These are phyloP conservation scores for Bursaphelenchus okinawaensis DNA, from an alignment of 2,888 invertebrate species.

Conservation along the genomic window DNA sequence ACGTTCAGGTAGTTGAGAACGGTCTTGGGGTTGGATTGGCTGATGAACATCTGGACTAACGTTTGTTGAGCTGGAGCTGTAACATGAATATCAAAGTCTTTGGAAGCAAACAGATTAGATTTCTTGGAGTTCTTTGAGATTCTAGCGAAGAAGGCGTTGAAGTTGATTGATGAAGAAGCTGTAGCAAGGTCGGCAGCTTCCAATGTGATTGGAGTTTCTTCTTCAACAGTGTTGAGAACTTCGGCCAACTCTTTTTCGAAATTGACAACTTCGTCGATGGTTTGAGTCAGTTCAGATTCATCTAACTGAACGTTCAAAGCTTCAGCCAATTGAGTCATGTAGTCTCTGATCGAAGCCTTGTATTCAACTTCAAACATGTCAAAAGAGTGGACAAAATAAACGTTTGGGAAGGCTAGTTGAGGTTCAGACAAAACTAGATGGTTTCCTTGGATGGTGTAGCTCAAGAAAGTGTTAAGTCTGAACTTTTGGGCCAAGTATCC, in stretches of 20 bases:
- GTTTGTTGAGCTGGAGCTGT: neutral
- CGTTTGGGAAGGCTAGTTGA: neutral
- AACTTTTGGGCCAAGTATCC: neutral
- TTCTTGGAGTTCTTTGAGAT: neutral
- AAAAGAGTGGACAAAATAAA: neutral
- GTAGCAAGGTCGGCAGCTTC: neutral
- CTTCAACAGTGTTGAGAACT: neutral
- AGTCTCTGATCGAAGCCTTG: neutral
- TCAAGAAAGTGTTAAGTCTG: neutral
- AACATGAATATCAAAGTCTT: neutral
- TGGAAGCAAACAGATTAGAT: neutral
- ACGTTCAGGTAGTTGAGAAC: neutral
- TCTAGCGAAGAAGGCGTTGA: neutral
- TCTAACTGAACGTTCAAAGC: neutral
- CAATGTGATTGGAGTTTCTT: neutral
- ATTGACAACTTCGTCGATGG: neutral
- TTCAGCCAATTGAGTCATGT: neutral
- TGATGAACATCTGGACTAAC: neutral
- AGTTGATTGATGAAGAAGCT: neutral
- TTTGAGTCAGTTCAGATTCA: neutral
- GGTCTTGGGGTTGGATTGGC: neutral
- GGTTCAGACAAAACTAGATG: neutral
- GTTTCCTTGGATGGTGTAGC: neutral
- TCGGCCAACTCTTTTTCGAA: neutral
- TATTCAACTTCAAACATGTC: neutral